Evolutionary conservation across 2,113 vertebrate species (phyloP), one percentile per base, ranked within the genome.

Genomic region (Deroptyus accipitrinus): DNA sequence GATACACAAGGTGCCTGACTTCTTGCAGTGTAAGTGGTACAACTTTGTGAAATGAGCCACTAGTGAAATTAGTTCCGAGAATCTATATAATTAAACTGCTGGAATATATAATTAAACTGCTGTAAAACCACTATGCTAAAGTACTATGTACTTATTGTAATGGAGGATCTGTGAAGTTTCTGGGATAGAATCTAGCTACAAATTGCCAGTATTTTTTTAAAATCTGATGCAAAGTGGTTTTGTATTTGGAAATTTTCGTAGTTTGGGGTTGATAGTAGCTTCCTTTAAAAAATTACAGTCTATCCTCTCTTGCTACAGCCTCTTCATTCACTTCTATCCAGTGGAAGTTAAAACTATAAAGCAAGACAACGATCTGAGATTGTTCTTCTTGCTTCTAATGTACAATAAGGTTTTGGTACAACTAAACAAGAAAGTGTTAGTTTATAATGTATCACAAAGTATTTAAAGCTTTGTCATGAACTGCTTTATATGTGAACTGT

Each of bases 271-370:
- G 57, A 59, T 67, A 74, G 35, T 54, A 67, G 30, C 44, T 90
- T 95, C 42, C 86, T 90, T 95, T 18, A 85, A 85, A 94, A 95
- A 62, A 74, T 51, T 79, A 79, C 42, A 25, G 16, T 83, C 70
- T 91, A 2, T 23, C 19, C 27, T 83, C 62, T 93, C 48, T 55
- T 77, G 49, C 46, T 95, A 44, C 48, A 77, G 37, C 73, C 51
- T 54, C 25, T 59, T 96, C 49, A 68, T 37, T 95, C 57, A 41
- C 46, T 52, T 87, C 86, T 96, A 92, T 86, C 76, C 74, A 96
- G 55, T 68, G 42, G 41, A 82, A 78, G 25, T 68, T 48, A 37
- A 78, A 81, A 59, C 44, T 67, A 5, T 85, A 51, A 59, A 63
- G 20, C 73, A 83, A 61, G 23, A 46, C 44, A 78, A 25, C 31